phyloP scores from a whole-genome alignment of 2,113 vertebrate genomes.

The Petroica traversi region DNA sequence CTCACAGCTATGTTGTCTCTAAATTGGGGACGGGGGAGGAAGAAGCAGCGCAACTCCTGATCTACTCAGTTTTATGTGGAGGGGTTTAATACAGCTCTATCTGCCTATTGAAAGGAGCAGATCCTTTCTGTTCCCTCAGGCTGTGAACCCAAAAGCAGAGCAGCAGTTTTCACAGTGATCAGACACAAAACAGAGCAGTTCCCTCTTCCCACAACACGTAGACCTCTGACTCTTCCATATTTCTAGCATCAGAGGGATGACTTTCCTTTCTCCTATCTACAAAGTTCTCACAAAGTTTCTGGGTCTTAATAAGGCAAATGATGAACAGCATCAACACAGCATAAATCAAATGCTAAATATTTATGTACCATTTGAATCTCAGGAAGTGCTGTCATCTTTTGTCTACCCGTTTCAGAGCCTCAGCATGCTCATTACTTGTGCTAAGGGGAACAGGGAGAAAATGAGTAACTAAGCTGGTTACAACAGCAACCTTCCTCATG shows the following conservation, averaged over 20 bases:
- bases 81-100: not conserved
- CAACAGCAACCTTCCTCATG: not conserved
- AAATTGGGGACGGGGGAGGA: not conserved
- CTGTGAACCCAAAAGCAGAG: not conserved
- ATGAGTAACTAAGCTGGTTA: not conserved
- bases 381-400: conserved; percentile 26
- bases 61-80: not conserved
- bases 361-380: not conserved
- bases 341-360: conserved; percentile 35
- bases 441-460: not conserved
- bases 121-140: not conserved
- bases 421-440: not conserved
- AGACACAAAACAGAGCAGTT: not conserved
- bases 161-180: not conserved
- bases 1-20: not conserved
- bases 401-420: not conserved
- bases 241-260: not conserved
- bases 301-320: conserved; percentile 8
- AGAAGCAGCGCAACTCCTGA: not conserved
- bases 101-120: not conserved
- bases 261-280: not conserved
- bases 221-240: not conserved
- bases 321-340: not conserved
- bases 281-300: not conserved
- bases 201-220: not conserved